These are phyloP conservation scores for Agapornis roseicollis DNA, from an alignment of 2,113 vertebrate genomes.

Conservation along the genomic window DNA sequence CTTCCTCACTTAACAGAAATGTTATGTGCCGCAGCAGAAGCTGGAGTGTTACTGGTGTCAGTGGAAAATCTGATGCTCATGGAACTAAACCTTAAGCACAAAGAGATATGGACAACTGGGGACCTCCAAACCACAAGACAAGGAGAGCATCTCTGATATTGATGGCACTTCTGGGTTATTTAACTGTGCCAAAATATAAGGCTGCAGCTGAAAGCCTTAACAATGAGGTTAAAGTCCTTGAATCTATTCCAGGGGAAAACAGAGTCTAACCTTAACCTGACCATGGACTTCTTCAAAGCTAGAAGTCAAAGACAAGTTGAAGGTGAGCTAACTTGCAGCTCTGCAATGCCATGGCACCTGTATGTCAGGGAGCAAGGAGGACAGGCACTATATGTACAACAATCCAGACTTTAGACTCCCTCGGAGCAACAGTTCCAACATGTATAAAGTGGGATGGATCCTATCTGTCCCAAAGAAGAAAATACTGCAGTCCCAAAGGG, in stretches of 20 bases:
- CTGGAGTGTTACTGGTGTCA: fast-evolving
- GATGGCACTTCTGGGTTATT: neutral
- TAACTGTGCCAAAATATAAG: neutral
- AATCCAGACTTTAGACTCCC: neutral
- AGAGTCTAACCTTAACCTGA: neutral
- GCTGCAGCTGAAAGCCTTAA: neutral
- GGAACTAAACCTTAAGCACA: neutral
- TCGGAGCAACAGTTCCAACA: neutral
- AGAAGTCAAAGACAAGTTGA: fast-evolving
- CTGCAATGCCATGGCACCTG: neutral
- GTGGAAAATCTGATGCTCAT: neutral
- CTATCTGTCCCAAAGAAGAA: neutral
- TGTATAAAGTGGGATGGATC: neutral
- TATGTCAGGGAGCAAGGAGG: neutral
- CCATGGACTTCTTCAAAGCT: neutral
- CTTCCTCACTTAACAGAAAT: neutral
- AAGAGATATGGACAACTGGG: neutral
- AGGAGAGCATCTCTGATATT: neutral
- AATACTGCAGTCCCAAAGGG: neutral
- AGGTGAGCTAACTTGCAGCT: neutral
- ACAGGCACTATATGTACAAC: neutral
- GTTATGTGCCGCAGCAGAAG: neutral
- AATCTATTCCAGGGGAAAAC: neutral
- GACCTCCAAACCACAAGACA: neutral
- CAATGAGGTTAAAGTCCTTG: neutral